Conservation (phyloP, 2,113 vertebrate genomes). For the Shinisaurus crocodilurus region DNA sequence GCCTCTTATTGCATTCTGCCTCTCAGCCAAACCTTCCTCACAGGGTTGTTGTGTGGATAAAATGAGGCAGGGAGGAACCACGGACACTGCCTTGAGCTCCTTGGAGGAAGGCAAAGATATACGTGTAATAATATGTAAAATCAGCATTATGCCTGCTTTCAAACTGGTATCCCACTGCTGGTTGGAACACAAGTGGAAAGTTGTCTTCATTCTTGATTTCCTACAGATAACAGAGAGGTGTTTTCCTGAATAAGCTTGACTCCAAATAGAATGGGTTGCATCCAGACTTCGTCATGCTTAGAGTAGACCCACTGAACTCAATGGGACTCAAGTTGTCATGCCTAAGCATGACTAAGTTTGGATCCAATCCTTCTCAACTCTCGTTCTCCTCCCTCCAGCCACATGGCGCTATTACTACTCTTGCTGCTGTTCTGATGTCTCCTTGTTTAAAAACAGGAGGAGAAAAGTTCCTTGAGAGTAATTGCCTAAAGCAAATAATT, state of each 20-base stretch:
- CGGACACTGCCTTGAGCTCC: not conserved
- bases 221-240: not conserved
- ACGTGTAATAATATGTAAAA: not conserved
- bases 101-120: not conserved
- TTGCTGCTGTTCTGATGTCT: not conserved
- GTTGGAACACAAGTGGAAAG: not conserved
- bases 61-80: not conserved
- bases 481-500: not conserved
- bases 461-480: not conserved
- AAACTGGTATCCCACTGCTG: not conserved
- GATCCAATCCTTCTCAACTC: too few relatives aligned
- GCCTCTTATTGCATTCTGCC: not conserved
- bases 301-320: too few relatives aligned
- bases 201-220: not conserved
- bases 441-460: not conserved
- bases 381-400: constrained; percentile 19
- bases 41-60: not conserved
- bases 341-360: too few relatives aligned
- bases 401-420: not conserved
- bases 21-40: not conserved
- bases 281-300: too few relatives aligned
- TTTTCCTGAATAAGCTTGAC: not conserved
- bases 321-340: too few relatives aligned
- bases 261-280: not conserved
- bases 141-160: not conserved